Evolutionary conservation across 2,888 invertebrate genomes (phyloP).

Genomic region (Phaedon cochleariae): DNA sequence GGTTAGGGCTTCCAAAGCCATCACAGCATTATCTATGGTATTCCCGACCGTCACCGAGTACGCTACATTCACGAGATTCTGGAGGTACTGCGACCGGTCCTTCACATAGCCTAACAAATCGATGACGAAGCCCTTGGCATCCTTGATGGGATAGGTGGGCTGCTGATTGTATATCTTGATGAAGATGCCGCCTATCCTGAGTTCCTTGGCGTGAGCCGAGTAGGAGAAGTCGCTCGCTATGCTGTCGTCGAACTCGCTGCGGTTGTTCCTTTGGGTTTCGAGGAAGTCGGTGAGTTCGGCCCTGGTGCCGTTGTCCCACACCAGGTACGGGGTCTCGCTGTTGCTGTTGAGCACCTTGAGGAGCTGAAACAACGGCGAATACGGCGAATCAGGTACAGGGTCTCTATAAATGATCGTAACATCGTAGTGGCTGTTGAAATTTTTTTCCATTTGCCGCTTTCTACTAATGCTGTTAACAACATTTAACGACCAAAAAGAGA

Average conservation of each 20-base stretch:
- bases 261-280: conserved; percentile 70
- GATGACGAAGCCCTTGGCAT: conserved; percentile 89
- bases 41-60: conserved; percentile 68
- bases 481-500: no score
- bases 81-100: conserved; percentile 69
- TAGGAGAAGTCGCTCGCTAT: conserved; percentile 78
- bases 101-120: conserved; percentile 88
- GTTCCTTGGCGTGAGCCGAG: conserved; percentile 82
- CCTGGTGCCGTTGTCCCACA: conserved; percentile 98
- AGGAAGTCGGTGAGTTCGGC: conserved; percentile 91
- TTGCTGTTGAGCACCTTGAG: conserved; percentile 96
- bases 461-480: no score
- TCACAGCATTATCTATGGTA: conserved; percentile 77
- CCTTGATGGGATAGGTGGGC: conserved; percentile 88
- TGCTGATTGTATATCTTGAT: conserved; percentile 97
- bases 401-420: no score
- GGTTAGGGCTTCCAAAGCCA: conserved; percentile 88
- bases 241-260: conserved; percentile 66
- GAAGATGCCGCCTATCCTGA: conserved; percentile 93
- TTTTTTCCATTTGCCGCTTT: no score
- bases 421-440: no score
- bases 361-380: conserved; percentile 71
- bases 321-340: conserved; percentile 93
- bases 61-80: conserved; percentile 62
- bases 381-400: no score